Percentiles rank a stretch among this genome's conserved stretches.
Evolutionary conservation across 2,797 vertebrate genomes (phyloP).

Genomic region (Malurus leucopterus): DNA sequence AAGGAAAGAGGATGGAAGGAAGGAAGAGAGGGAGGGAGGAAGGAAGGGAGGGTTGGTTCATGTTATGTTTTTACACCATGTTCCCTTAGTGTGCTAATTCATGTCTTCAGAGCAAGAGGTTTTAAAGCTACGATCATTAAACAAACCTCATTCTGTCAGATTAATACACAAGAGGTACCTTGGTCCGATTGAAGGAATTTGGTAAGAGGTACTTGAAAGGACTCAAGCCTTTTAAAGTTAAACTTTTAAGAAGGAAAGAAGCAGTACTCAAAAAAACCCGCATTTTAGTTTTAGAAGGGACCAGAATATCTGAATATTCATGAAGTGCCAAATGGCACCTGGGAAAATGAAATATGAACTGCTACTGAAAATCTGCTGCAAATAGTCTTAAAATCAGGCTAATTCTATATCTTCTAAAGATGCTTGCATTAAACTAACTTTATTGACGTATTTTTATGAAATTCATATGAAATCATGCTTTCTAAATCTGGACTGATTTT

Average conservation of each 20-base stretch:
- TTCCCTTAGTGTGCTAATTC: not conserved
- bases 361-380: not conserved
- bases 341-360: not conserved
- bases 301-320: constrained; percentile 4
- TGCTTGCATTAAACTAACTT: not conserved
- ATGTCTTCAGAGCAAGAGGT: not conserved
- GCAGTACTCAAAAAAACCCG: not conserved
- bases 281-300: constrained; percentile 17
- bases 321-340: not conserved
- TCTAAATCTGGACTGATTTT: not conserved
- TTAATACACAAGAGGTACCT: constrained; percentile 6
- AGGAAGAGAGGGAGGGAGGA: not conserved
- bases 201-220: constrained; percentile 9
- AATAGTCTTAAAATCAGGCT: not conserved
- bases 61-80: not conserved
- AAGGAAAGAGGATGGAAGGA: not conserved
- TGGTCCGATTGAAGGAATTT: constrained; percentile 16
- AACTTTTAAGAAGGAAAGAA: constrained; percentile 20
- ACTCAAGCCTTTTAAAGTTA: constrained; percentile 26
- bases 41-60: not conserved
- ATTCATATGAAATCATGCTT: not conserved
- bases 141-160: constrained; percentile 53
- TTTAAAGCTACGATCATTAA: constrained; percentile 37
- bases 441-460: not conserved
- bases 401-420: not conserved